Conservation (phyloP, 2,113 vertebrate species). For the Uria lomvia region DNA sequence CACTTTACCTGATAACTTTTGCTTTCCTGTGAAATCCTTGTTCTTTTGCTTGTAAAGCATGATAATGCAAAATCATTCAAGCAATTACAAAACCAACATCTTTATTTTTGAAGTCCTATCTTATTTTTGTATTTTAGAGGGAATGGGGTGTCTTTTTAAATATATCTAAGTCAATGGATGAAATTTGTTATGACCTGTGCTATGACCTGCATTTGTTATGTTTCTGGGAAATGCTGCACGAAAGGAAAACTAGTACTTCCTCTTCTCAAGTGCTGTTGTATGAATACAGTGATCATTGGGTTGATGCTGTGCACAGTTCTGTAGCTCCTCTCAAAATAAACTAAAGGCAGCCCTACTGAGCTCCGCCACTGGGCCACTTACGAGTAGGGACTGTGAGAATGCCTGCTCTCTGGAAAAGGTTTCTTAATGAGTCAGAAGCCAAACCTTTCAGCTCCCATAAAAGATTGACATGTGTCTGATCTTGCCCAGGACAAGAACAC, state of each 20-base stretch:
- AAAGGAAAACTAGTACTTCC: background rate
- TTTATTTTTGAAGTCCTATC: background rate
- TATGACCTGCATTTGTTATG: background rate
- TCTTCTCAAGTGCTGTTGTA: background rate
- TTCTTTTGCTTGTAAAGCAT: background rate
- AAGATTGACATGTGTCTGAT: background rate
- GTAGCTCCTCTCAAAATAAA: background rate
- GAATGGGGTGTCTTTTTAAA: background rate
- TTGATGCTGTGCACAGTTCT: background rate
- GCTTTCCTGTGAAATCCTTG: conserved; percentile 8
- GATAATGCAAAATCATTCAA: conserved; percentile 11
- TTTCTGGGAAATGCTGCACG: background rate
- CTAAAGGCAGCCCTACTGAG: background rate
- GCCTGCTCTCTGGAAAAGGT: background rate
- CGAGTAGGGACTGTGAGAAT: fast-evolving
- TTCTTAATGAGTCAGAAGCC: background rate
- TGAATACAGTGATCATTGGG: background rate
- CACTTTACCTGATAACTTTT: background rate
- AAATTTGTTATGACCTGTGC: background rate
- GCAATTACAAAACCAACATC: conserved; percentile 12
- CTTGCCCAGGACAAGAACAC: background rate
- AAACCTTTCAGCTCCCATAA: background rate
- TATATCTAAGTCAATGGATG: background rate
- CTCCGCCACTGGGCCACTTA: background rate
- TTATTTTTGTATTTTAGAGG: background rate